A percentile compares a stretch with the other conserved stretches of the same genome.
These are phyloP conservation scores for Hydractinia symbiolongicarpus DNA, from an alignment of 30 jellyfish, hydroid and myxozoan genomes.

Conservation along the genomic window DNA sequence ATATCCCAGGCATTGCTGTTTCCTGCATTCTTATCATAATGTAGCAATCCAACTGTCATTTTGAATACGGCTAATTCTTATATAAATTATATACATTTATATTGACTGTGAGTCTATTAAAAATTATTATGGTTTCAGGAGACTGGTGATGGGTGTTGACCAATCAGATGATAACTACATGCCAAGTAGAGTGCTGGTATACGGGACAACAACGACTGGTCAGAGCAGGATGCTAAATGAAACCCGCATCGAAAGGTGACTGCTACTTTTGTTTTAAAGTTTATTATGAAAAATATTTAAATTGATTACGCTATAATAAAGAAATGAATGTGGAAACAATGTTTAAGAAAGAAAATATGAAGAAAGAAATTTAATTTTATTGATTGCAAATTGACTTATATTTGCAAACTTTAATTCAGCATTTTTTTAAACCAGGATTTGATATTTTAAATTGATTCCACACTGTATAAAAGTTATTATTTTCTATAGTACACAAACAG, in stretches of 20 bases:
- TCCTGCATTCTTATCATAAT: too few relatives aligned
- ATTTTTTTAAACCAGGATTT: not conserved
- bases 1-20: too few relatives aligned
- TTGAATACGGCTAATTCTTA: too few relatives aligned
- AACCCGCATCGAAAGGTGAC: conserved; percentile 55
- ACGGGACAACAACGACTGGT: conserved; percentile 54
- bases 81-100: too few relatives aligned
- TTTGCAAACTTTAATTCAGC: not conserved
- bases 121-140: conserved; percentile 8
- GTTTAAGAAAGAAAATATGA: too few relatives aligned
- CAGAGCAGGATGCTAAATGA: conserved; percentile 47
- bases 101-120: too few relatives aligned
- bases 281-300: not conserved
- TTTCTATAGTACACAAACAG: conserved; percentile 38
- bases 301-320: not conserved
- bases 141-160: conserved; percentile 66
- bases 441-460: not conserved
- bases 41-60: too few relatives aligned
- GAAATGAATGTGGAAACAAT: not conserved
- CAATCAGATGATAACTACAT: conserved; percentile 72
- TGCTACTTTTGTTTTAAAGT: not conserved
- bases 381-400: not conserved
- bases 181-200: conserved; percentile 64
- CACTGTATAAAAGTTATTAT: conserved; percentile 17
- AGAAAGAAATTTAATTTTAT: not conserved